phyloP scores from a whole-genome alignment of 2,797 vertebrate species.

The Masticophis lateralis region DNA sequence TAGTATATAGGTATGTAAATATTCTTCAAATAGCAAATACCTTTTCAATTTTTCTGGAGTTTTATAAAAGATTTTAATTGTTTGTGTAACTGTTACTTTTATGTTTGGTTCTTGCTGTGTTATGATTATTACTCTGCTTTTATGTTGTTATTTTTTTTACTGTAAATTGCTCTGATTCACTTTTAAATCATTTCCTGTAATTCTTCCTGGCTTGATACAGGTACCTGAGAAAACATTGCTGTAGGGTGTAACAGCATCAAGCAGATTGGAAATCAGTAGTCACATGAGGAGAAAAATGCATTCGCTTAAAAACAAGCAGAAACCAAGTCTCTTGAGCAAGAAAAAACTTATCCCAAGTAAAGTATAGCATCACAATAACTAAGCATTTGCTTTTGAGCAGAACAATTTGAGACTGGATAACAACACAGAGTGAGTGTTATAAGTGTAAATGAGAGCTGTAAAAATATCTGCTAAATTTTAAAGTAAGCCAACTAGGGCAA shows the following conservation, averaged over 20 bases:
- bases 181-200: constrained; percentile 9
- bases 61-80: neutral
- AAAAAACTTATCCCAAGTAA: neutral
- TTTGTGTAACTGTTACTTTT: neutral
- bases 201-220: neutral
- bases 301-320: neutral
- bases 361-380: neutral
- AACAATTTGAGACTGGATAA: neutral
- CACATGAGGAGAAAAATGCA: neutral
- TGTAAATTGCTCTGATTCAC: neutral
- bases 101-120: neutral
- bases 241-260: neutral
- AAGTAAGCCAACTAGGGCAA: neutral
- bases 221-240: neutral
- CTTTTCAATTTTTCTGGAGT: neutral
- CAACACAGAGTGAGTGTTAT: neutral
- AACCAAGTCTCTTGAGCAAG: neutral
- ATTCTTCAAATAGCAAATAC: neutral
- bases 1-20: neutral
- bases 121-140: neutral
- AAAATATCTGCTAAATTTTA: neutral
- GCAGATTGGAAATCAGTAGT: neutral
- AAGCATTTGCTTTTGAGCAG: neutral
- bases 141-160: neutral
- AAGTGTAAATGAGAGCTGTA: neutral